phyloP scores from a whole-genome alignment of 2,113 vertebrate species.

The Pogonocichla stellata region DNA sequence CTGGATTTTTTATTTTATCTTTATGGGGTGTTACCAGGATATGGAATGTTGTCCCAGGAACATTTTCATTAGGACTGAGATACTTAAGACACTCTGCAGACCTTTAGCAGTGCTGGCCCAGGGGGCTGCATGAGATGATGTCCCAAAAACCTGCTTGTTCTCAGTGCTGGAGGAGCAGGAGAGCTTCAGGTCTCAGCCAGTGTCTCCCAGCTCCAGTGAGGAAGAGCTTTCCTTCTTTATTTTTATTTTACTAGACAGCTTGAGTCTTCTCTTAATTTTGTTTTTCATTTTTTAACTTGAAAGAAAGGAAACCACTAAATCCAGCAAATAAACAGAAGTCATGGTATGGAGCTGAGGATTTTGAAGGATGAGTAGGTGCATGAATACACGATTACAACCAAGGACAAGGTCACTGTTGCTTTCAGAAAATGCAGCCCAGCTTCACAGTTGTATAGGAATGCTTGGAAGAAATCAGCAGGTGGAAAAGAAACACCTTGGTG shows the following conservation, averaged over 20 bases:
- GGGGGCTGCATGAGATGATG: not conserved
- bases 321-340: not conserved
- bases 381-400: accelerated
- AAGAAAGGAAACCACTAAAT: not conserved
- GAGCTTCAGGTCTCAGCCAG: not conserved
- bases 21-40: not conserved
- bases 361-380: not conserved
- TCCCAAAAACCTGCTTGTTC: not conserved
- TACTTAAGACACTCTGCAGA: not conserved
- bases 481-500: not conserved
- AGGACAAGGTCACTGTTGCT: not conserved
- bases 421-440: not conserved
- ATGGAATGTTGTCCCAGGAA: not conserved
- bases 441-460: accelerated
- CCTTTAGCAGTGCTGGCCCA: not conserved
- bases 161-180: not conserved
- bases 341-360: not conserved
- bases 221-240: not conserved
- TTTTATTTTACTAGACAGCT: not conserved
- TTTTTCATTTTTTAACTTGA: not conserved
- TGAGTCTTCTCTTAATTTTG: not conserved
- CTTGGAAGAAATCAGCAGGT: not conserved
- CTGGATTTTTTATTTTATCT: not conserved
- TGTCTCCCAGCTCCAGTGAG: not conserved
- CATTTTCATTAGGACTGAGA: not conserved